These are phyloP conservation scores for Dasypus novemcinctus DNA, from an alignment of 2,113 vertebrate genomes.

Conservation along the genomic window DNA sequence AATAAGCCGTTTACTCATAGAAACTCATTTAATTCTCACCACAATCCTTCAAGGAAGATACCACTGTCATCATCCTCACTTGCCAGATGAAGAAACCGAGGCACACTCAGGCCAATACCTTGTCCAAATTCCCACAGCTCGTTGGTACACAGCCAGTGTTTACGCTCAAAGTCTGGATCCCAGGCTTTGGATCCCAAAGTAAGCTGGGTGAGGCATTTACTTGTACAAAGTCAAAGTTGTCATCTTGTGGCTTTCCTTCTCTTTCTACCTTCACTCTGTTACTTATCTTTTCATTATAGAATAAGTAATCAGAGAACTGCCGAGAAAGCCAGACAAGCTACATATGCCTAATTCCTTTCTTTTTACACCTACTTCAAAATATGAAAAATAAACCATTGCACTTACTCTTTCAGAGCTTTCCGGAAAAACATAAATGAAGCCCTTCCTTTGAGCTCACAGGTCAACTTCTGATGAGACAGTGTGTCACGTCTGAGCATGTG, in stretches of 20 bases:
- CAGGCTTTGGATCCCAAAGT: background rate
- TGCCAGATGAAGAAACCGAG: background rate
- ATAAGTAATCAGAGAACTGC: background rate
- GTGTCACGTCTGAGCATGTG: rapidly evolving
- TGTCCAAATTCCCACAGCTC: background rate
- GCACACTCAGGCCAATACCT: background rate
- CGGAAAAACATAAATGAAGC: background rate
- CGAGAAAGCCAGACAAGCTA: background rate
- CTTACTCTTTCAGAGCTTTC: background rate
- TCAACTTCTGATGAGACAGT: background rate
- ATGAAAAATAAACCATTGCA: background rate
- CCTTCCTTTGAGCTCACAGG: background rate
- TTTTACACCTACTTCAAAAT: background rate
- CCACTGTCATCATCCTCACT: background rate
- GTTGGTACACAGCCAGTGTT: background rate
- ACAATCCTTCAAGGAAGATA: background rate
- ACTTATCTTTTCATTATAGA: background rate
- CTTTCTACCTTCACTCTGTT: background rate
- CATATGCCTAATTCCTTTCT: background rate
- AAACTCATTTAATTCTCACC: background rate
- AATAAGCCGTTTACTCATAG: background rate
- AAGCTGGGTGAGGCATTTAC: background rate
- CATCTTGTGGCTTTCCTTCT: background rate
- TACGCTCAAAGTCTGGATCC: background rate
- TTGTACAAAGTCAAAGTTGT: background rate